Percentiles rank a stretch among this genome's conserved stretches.
phyloP scores from a whole-genome alignment of 2,888 invertebrate species.

The Tetrapedia diversipes region DNA sequence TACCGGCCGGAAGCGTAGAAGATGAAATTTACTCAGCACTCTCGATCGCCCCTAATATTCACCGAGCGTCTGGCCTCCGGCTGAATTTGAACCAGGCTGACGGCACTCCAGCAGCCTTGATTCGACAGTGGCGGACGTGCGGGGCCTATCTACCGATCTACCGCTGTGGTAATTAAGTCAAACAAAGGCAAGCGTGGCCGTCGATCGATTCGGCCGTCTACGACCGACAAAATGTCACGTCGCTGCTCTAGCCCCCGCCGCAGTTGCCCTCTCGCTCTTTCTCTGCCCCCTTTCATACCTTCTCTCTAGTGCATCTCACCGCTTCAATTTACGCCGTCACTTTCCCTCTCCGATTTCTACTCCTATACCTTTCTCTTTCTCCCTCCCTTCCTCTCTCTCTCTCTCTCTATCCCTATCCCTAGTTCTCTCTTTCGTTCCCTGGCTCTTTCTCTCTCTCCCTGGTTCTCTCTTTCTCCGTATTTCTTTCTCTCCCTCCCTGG shows the following conservation, averaged over 20 bases:
- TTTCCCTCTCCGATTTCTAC: conserved; percentile 30
- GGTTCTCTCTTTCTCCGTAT: too few species aligned
- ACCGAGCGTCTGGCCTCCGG: conserved; percentile 44
- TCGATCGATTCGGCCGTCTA: conserved; percentile 66
- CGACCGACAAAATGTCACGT: conserved; percentile 68
- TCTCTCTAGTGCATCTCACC: conserved; percentile 6
- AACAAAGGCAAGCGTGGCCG: conserved; percentile 70
- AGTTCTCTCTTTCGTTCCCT: neutral
- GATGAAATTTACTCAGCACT: conserved; percentile 69
- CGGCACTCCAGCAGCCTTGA: conserved; percentile 37
- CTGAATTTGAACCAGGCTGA: conserved; percentile 47
- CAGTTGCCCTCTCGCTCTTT: neutral
- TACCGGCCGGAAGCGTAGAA: conserved; percentile 60
- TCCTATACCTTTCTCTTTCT: neutral
- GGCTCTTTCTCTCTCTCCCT: neutral
- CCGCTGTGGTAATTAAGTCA: conserved; percentile 69
- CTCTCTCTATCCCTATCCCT: too few species aligned
- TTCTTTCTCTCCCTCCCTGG: neutral
- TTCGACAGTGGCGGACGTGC: conserved; percentile 59
- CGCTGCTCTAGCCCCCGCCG: too few species aligned
- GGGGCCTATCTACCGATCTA: conserved; percentile 69
- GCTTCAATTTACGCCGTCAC: conserved; percentile 34
- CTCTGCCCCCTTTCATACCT: neutral
- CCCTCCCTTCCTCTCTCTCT: too few species aligned
- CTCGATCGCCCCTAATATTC: conserved; percentile 65